Conservation (phyloP, 2,113 vertebrate genomes). For the Labrus mixtus region DNA sequence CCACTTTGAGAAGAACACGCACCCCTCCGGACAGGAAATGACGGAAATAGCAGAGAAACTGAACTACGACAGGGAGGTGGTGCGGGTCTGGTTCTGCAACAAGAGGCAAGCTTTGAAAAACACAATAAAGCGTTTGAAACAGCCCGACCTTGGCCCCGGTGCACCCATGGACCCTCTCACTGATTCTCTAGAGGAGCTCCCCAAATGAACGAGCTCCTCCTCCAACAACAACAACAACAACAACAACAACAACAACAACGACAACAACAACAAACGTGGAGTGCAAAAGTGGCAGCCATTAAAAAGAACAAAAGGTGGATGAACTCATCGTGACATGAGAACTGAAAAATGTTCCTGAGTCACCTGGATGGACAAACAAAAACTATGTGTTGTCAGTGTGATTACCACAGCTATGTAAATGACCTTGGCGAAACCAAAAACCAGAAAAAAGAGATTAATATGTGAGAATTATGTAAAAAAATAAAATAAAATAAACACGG, state of each 20-base stretch:
- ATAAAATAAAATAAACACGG: slow-evolving; percentile 64
- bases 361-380: slow-evolving; percentile 83
- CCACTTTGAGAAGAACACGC: slow-evolving; percentile 99
- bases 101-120: slow-evolving; percentile 99
- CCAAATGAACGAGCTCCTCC: slow-evolving; percentile 78
- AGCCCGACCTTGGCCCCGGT: slow-evolving; percentile 88
- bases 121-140: slow-evolving; percentile 99
- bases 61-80: slow-evolving; percentile 99
- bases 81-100: slow-evolving; percentile 99
- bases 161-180: slow-evolving; percentile 92
- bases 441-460: slow-evolving; percentile 69
- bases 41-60: slow-evolving; percentile 99
- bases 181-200: slow-evolving; percentile 94
- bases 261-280: slow-evolving; percentile 23
- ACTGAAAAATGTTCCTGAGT: slow-evolving; percentile 80
- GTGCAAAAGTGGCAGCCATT: slow-evolving; percentile 58
- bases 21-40: slow-evolving; percentile 99
- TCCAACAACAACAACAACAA: background rate
- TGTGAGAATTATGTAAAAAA: slow-evolving; percentile 74
- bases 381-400: slow-evolving; percentile 86
- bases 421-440: slow-evolving; percentile 89
- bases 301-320: slow-evolving; percentile 48
- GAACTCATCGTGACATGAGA: slow-evolving; percentile 77
- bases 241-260: too few relatives aligned
- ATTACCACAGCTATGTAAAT: slow-evolving; percentile 88